Evolutionary conservation across 2,888 invertebrate species (phyloP).

Genomic region (Drosophila borealis): DNA sequence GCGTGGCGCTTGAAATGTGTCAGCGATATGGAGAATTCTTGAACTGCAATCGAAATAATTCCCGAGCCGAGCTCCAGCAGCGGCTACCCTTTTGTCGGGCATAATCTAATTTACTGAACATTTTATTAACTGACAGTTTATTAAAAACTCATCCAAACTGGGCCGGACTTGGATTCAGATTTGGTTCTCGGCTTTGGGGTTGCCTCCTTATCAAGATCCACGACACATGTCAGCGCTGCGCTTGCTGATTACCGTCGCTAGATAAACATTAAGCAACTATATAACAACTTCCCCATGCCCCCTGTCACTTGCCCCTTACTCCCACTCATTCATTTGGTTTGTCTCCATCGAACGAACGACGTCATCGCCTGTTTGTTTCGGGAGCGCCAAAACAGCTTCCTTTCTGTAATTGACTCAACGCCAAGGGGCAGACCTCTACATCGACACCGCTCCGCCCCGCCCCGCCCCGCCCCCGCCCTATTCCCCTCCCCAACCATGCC

Average conservation of each 20-base stretch:
- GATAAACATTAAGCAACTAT: conserved; percentile 74
- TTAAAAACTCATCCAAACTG: conserved; percentile 65
- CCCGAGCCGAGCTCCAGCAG: background rate
- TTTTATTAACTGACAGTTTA: conserved; percentile 73
- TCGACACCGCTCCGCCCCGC: background rate
- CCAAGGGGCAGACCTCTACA: conserved; percentile 54
- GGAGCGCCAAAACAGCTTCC: conserved; percentile 61
- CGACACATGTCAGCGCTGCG: conserved; percentile 69
- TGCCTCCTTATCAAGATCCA: conserved; percentile 69
- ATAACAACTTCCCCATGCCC: conserved; percentile 48
- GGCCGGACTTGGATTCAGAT: conserved; percentile 53
- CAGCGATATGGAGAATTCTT: conserved; percentile 25
- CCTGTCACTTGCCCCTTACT: background rate
- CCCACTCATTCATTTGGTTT: conserved; percentile 1
- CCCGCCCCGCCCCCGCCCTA: background rate
- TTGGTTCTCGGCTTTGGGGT: conserved; percentile 27
- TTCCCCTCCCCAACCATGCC: background rate
- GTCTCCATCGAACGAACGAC: conserved; percentile 41
- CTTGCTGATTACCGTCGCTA: conserved; percentile 59
- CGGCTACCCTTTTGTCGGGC: conserved; percentile 30
- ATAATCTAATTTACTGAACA: conserved; percentile 54
- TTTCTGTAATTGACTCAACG: conserved; percentile 71
- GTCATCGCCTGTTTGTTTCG: conserved; percentile 53
- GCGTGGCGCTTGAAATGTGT: conserved; percentile 45
- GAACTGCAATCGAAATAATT: conserved; percentile 25